phyloP scores from a whole-genome alignment of 2,113 vertebrate genomes.

The Peromyscus polionotus region DNA sequence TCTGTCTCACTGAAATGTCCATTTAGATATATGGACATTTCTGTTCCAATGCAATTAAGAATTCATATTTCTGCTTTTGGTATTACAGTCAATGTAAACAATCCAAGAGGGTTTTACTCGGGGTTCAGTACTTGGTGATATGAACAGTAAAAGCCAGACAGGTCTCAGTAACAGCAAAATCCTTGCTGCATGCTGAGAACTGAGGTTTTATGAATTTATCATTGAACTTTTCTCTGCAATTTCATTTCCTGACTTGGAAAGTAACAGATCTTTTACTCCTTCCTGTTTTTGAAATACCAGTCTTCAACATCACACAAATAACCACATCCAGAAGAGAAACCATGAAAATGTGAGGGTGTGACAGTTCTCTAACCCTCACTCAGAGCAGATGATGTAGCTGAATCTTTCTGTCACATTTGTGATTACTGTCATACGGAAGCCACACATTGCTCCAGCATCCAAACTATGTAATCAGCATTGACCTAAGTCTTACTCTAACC shows the following conservation, averaged over 20 bases:
- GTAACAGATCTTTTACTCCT: conserved; percentile 18
- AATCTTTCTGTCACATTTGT: not conserved
- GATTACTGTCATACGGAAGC: not conserved
- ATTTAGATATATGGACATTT: too few species aligned
- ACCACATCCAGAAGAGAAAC: conserved; percentile 3
- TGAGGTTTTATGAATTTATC: not conserved
- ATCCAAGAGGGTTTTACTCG: not conserved
- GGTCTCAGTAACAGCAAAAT: not conserved
- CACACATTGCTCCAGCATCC: not conserved
- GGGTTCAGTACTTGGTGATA: not conserved
- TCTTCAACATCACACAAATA: conserved; percentile 59
- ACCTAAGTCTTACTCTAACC: not conserved
- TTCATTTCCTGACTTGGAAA: conserved; percentile 54
- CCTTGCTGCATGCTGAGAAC: conserved; percentile 13
- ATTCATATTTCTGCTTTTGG: not conserved
- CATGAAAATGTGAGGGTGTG: not conserved
- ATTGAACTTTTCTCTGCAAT: conserved; percentile 14
- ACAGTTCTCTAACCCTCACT: not conserved
- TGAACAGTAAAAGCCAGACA: not conserved
- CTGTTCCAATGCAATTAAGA: not conserved
- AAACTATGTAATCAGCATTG: not conserved
- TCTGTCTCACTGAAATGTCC: not conserved
- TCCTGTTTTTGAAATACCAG: conserved; percentile 19
- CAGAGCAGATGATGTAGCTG: not conserved
- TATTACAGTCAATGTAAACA: not conserved